Evolutionary conservation across 2,797 vertebrate species (phyloP), one percentile per base, ranked within the genome.

Genomic region (Ctenopoma kingsleyae): DNA sequence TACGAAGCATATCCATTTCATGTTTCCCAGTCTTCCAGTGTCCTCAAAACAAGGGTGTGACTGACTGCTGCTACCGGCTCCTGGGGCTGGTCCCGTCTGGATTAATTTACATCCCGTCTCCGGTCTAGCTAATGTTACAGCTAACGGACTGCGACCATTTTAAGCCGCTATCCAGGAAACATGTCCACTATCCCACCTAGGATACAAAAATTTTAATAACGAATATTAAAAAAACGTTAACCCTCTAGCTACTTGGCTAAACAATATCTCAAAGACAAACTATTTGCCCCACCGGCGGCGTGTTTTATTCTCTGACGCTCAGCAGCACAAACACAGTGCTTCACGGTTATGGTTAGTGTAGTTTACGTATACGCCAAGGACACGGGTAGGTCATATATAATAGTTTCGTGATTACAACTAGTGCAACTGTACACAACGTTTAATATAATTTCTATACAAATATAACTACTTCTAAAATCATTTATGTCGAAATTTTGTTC

Each of bases 281-380:
- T 47, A 47, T 44, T 67, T 22, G 2, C 7, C 38, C 64, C 57
- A 60, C 49, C 16, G 30, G 58, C 70, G 41, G 70, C 62, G 60
- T 65, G 76, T 64, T 81, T 86, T 85, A 82, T 88, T 71, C 76
- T 72, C 67, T 38, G 43, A 61, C 68, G 61, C 81, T 80, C 76
- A 50, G 73, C 78, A 8, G 59, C 54, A 52, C 83, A 73, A 78
- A 80, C 71, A 71, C 40, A 19, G 57, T 22, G 9, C 68, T 56
- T 32, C 3, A 0, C 6, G 43, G 1, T 89, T 89, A 12, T 93
- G 94, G 94, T 56, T 81, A 85, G 12, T 93, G 92, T 92, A 93
- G 92, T 95, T 87, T 48, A 12, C 1, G 1, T 6, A 0, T 2
- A 2, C 10, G 10, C 1, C 9, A 1, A 44, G 11, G 8, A 46